Base-by-base conservation (phyloP, 2,797 vertebrate genomes). In the Scolopax rusticola region DNA sequence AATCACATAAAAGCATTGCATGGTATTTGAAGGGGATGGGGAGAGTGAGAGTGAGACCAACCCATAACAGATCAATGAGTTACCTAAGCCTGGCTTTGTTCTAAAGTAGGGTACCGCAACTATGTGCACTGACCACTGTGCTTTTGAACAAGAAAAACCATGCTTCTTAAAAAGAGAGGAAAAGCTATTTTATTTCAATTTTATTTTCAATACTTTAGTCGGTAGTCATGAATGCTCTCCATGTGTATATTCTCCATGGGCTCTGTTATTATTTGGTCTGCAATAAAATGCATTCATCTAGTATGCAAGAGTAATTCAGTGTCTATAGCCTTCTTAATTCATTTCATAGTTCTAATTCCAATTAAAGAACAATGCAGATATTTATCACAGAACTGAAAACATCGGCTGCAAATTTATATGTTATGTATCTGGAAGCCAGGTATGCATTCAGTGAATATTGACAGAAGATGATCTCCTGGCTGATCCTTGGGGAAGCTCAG, bases 101-200 rank as follows among this genome's bases (percentile, higher is more conserved):
- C 16, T 50, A 33, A 86, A 77, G n/a, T 11, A 15, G 36, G 54
- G 18, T 27, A 48, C 28, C 41, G 88, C 24, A 48, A 8, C 40
- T 47, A 12, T 21, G 36, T 6, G 33, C 21, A 61, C 12, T 1
- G 1, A 50, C 25, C 9, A 15, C 15, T 81, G 32, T 63, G 59
- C 21, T 69, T 87, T 82, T 59, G 38, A 57, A 81, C 53, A 75
- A 23, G 50, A 57, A 78, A 36, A 53, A 69, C 2, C 5, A 4
- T 16, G 5, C 4, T 63, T 43, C 47, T 82, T 87, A 50, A 63
- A 65, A 64, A 69, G 24, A 56, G 13, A 53, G 50, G 16, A 51
- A 71, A 89, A 94, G 16, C 4, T 10, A 9, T 84, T 86, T 45
- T 6, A 33, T 78, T 95, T 92, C 71, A 7, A n/a, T 68, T 82